Evolutionary conservation across 1,140 invertebrate genomes (phyloP).

Genomic region (Formica exsecta): DNA sequence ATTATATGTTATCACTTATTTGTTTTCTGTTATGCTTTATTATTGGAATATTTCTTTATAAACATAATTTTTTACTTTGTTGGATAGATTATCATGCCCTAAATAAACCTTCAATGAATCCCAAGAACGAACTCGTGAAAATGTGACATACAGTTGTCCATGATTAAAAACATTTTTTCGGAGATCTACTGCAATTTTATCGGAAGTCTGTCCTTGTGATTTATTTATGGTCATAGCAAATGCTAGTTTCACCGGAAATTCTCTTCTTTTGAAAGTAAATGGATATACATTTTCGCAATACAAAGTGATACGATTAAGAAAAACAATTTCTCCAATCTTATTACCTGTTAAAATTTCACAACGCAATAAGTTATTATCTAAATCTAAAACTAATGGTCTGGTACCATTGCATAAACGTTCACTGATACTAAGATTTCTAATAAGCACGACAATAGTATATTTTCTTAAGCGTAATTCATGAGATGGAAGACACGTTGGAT

Average conservation of each 20-base stretch:
- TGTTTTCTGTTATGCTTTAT: no score
- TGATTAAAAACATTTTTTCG: not conserved
- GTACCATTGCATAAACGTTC: slow-evolving; percentile 4
- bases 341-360: slow-evolving; percentile 26
- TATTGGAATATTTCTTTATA: not conserved
- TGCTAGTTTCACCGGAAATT: not conserved
- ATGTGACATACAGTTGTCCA: slow-evolving; percentile 13
- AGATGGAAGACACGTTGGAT: not conserved
- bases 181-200: not conserved
- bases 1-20: no score
- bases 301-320: slow-evolving; percentile 4
- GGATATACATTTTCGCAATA: not conserved
- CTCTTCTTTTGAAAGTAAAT: slow-evolving; percentile 10
- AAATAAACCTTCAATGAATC: slow-evolving; percentile 17
- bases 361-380: slow-evolving; percentile 21
- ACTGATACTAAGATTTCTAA: slow-evolving; percentile 10
- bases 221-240: slow-evolving; percentile 7
- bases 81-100: not conserved
- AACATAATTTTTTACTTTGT: slow-evolving; percentile 2
- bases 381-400: not conserved
- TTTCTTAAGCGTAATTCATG: slow-evolving; percentile 13
- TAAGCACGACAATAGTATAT: not conserved
- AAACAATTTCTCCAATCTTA: slow-evolving; percentile 4
- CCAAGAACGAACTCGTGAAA: slow-evolving; percentile 2
- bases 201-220: not conserved